Percentiles rank a stretch among this genome's conserved stretches.
These are phyloP conservation scores for Clostera curtula DNA, from an alignment of 2,888 invertebrate species.

Conservation along the genomic window DNA sequence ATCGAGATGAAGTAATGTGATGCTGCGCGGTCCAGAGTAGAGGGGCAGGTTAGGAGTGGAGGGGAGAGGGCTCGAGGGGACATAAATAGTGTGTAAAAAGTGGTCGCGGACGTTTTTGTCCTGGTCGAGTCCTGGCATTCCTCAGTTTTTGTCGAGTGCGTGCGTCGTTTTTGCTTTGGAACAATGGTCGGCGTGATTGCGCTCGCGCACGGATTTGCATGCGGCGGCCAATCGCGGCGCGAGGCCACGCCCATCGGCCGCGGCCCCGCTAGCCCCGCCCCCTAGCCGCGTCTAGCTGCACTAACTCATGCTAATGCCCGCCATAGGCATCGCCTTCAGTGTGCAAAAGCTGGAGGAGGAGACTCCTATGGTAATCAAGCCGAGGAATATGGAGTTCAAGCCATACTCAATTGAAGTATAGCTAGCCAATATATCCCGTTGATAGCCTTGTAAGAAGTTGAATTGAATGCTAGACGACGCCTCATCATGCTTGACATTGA, in stretches of 20 bases:
- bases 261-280: constrained; percentile 12
- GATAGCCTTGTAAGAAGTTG: no score
- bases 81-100: constrained; percentile 63
- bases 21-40: constrained; percentile 13
- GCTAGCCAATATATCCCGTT: no score
- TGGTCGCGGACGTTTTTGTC: constrained; percentile 28
- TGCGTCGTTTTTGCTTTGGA: constrained; percentile 38
- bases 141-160: constrained; percentile 49
- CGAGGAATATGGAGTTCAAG: no score
- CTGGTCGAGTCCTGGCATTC: constrained; percentile 54
- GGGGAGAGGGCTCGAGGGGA: constrained; percentile 21
- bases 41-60: constrained; percentile 4
- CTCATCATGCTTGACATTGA: no score
- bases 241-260: constrained; percentile 33
- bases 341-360: no score
- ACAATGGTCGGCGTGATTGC: constrained; percentile 55
- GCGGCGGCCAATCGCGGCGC: constrained; percentile 43
- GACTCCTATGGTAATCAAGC: no score
- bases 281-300: constrained; percentile 14
- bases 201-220: constrained; percentile 63
- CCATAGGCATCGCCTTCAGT: no score
- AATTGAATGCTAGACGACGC: no score
- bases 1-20: no score
- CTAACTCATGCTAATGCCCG: constrained; percentile 10
- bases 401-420: no score